Evolutionary conservation across 2,888 invertebrate species (phyloP), one percentile per base, ranked within the genome.

Genomic region (Toxonevra muliebris): DNA sequence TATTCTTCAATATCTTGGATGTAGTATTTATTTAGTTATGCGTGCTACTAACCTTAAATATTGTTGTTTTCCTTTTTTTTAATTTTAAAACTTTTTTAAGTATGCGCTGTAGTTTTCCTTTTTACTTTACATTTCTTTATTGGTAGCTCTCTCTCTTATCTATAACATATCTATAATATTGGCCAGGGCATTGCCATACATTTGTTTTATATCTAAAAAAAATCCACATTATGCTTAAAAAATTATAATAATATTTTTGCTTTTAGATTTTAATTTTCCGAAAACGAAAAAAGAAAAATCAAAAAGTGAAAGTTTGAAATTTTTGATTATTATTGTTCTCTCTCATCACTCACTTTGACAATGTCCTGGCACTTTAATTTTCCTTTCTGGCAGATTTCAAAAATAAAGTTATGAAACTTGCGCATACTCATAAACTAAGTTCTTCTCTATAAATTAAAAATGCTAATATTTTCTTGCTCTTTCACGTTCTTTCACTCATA

Each of bases 151-250:
- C n/a, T n/a, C 42, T 50, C 12, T n/a, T 30, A 13, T 50, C 59
- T 42, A 70, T 68, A 52, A 55, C 61, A 66, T 69, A 30, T 30
- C 30, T 2, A 30, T 30, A 30, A 30, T 85, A 87, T 83, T 88
- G 91, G 93, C 93, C 94, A 94, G 94, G 94, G 93, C 94, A 94
- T 93, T 94, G 94, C 93, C 93, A 92, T 76, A 64, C 50, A 55
- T 52, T 65, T 61, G 43, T 54, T 54, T 30, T 30, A n/a, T 45
- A 20, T 13, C 50, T 13, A 5, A 11, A 53, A 67, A 52, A 45
- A 62, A 50, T 15, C 42, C 8, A 58, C 50, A 30, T 7, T 30
- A 30, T 30, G 30, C 17, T 61, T 12, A 19, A 17, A 48, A 61
- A 17, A 10, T 15, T 52, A 52, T n/a, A 52, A 10, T 19, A n/a